phyloP scores from a whole-genome alignment of 2,888 invertebrate genomes.

The Patella pellucida region DNA sequence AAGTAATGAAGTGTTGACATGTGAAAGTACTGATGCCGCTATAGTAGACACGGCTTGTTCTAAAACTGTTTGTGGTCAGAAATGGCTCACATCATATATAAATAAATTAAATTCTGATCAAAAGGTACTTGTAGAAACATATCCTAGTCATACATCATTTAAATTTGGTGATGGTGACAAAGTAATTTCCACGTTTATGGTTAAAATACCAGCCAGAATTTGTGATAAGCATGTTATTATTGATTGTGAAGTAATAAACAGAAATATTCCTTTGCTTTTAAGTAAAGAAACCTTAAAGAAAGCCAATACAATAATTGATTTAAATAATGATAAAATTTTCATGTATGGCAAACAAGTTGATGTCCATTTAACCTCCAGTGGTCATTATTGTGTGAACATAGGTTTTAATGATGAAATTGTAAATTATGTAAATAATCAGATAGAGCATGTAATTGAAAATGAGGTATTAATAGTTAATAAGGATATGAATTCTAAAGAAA shows the following conservation, averaged over 20 bases:
- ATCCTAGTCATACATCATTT: constrained; percentile 14
- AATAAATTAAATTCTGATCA: not conserved
- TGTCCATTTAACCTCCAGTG: constrained; percentile 26
- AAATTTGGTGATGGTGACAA: constrained; percentile 30
- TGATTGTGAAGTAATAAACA: constrained; percentile 23
- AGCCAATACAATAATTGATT: constrained; percentile 22
- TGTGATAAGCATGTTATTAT: constrained; percentile 12
- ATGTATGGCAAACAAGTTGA: constrained; percentile 25
- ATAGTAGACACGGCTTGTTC: not conserved
- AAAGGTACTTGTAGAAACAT: not conserved
- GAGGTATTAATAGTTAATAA: not conserved
- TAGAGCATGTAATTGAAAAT: not conserved
- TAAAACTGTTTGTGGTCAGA: not conserved
- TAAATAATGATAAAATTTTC: constrained; percentile 23
- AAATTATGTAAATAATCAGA: not conserved
- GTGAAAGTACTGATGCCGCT: not conserved
- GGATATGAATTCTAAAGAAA: not conserved
- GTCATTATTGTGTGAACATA: constrained; percentile 29
- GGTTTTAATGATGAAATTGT: not conserved
- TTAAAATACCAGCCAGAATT: constrained; percentile 22
- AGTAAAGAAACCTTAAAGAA: constrained; percentile 27
- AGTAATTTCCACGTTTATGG: constrained; percentile 12
- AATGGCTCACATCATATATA: not conserved
- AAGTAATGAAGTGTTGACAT: not conserved
- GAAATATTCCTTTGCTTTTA: constrained; percentile 25